phyloP scores from a whole-genome alignment of 2,888 invertebrate species.

The Heteromyza rotundicornis region DNA sequence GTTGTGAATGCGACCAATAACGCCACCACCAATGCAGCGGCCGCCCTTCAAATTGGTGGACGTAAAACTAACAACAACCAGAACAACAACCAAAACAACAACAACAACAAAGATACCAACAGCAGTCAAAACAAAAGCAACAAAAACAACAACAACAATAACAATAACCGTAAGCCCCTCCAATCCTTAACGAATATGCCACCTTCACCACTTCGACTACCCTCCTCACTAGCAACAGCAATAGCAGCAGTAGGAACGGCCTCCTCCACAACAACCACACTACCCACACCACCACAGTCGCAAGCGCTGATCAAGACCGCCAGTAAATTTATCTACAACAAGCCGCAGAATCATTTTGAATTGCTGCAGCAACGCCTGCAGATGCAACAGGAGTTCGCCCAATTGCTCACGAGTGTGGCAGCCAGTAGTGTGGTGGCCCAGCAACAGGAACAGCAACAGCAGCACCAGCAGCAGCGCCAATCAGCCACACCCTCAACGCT shows the following conservation, averaged over 20 bases:
- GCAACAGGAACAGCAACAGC: slow-evolving; percentile 28
- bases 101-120: slow-evolving; percentile 24
- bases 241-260: slow-evolving; percentile 28
- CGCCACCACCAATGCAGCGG: slow-evolving; percentile 26
- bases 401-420: slow-evolving; percentile 51
- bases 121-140: slow-evolving; percentile 23
- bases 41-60: not conserved
- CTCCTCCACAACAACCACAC: slow-evolving; percentile 23
- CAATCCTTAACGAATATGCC: not conserved
- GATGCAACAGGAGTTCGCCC: slow-evolving; percentile 55
- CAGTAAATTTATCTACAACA: slow-evolving; percentile 55
- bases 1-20: slow-evolving; percentile 52
- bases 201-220: not conserved
- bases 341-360: slow-evolving; percentile 55
- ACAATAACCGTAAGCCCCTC: not conserved
- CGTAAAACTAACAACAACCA: not conserved
- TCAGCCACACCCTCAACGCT: slow-evolving; percentile 12
- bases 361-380: slow-evolving; percentile 53
- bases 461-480: slow-evolving; percentile 26
- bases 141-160: slow-evolving; percentile 25
- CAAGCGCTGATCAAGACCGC: slow-evolving; percentile 47
- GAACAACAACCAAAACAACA: slow-evolving; percentile 7
- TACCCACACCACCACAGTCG: slow-evolving; percentile 20
- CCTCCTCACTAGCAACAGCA: slow-evolving; percentile 22
- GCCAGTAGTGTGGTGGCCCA: slow-evolving; percentile 34